A percentile compares a stretch with the other conserved stretches of the same genome.
Evolutionary conservation across 2,113 vertebrate genomes (phyloP).

Genomic region (Argyrosomus japonicus): DNA sequence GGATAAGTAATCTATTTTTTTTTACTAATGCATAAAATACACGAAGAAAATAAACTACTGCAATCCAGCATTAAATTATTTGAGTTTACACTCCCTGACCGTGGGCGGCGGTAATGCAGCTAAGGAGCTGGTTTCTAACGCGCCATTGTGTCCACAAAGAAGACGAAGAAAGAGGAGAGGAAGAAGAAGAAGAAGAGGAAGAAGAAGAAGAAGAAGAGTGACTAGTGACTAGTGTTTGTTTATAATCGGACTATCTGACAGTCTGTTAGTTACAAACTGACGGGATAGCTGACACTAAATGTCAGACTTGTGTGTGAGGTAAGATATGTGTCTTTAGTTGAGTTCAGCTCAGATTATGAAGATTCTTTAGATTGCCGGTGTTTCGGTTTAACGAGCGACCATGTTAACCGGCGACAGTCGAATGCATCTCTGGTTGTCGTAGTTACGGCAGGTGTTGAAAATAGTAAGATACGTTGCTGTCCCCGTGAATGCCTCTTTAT

Average conservation of each 20-base stretch:
- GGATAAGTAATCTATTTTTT: no score
- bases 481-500: no score
- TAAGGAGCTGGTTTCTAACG: not conserved
- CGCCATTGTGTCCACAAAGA: not conserved
- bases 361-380: not conserved
- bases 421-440: no score
- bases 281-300: not conserved
- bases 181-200: not conserved
- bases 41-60: not conserved
- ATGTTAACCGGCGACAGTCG: no score
- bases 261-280: not conserved
- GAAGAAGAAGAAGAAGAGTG: not conserved
- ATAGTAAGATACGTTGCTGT: no score
- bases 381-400: no score
- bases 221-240: not conserved
- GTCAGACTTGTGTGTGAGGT: not conserved
- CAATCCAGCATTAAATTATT: not conserved
- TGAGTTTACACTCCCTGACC: not conserved
- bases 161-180: not conserved
- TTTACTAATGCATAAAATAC: not conserved
- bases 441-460: no score
- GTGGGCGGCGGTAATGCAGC: constrained; percentile 18
- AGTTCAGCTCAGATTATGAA: accelerated
- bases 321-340: not conserved
- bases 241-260: not conserved